Percentiles rank a stretch among this genome's conserved stretches.
These are phyloP conservation scores for Calcarius ornatus DNA, from an alignment of 2,113 vertebrate genomes.

Conservation along the genomic window DNA sequence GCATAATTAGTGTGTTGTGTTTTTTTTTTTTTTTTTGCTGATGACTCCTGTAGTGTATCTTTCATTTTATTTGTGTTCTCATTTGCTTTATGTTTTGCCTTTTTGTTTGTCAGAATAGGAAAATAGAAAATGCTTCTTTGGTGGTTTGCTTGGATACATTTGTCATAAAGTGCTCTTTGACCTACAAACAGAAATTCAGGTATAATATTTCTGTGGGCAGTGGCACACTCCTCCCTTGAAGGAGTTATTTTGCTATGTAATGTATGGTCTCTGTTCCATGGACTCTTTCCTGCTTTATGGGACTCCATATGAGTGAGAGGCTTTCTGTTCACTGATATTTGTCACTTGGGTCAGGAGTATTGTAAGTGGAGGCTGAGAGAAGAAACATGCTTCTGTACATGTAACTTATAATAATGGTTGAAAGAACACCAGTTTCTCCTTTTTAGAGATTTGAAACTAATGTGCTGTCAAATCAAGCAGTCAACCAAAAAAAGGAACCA, in stretches of 20 bases:
- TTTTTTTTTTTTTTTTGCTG: not conserved
- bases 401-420: not conserved
- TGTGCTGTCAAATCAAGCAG: not conserved
- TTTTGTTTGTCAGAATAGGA: not conserved
- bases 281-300: not conserved
- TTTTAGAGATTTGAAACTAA: slow-evolving; percentile 44
- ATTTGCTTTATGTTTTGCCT: not conserved
- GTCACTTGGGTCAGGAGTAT: not conserved
- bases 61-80: not conserved
- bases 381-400: not conserved
- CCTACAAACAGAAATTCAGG: not conserved
- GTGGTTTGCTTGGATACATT: not conserved
- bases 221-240: not conserved
- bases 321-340: not conserved
- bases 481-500: slow-evolving; percentile 33
- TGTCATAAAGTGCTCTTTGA: not conserved
- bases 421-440: not conserved
- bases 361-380: not conserved
- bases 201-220: not conserved
- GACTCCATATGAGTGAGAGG: not conserved
- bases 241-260: not conserved
- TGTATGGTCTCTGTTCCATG: not conserved
- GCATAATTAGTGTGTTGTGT: not conserved
- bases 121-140: not conserved
- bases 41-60: not conserved